Conservation (phyloP, 2,113 vertebrate species). For the Nipponia nippon region DNA sequence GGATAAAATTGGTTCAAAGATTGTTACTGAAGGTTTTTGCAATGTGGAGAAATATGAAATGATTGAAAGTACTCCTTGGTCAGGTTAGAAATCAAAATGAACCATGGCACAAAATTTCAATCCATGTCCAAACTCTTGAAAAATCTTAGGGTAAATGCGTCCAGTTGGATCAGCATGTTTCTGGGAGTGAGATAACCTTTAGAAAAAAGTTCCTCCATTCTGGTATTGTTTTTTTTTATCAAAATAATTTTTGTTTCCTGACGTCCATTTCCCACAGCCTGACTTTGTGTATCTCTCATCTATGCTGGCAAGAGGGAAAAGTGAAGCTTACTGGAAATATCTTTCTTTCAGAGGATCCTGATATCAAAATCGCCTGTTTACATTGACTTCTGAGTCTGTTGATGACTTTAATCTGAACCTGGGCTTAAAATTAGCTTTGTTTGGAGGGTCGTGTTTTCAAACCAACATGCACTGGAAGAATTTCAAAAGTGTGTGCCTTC, state of each 20-base stretch:
- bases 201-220: not conserved
- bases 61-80: conserved; percentile 32
- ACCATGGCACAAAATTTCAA: not conserved
- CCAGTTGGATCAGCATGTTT: not conserved
- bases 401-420: not conserved
- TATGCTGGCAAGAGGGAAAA: not conserved
- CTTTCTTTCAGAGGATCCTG: not conserved
- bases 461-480: not conserved
- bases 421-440: not conserved
- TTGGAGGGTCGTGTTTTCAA: not conserved
- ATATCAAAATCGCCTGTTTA: not conserved
- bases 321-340: not conserved
- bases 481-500: not conserved
- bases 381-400: not conserved
- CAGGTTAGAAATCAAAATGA: not conserved
- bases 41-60: conserved; percentile 33
- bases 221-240: not conserved
- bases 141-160: not conserved
- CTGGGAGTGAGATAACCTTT: not conserved
- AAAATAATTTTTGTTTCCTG: not conserved
- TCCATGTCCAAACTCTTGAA: not conserved
- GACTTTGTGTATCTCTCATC: not conserved
- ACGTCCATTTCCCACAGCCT: not conserved
- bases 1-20: conserved; percentile 48
- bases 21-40: conserved; percentile 25